Base-by-base conservation (phyloP, 2,113 vertebrate genomes). In the Lontra canadensis region DNA sequence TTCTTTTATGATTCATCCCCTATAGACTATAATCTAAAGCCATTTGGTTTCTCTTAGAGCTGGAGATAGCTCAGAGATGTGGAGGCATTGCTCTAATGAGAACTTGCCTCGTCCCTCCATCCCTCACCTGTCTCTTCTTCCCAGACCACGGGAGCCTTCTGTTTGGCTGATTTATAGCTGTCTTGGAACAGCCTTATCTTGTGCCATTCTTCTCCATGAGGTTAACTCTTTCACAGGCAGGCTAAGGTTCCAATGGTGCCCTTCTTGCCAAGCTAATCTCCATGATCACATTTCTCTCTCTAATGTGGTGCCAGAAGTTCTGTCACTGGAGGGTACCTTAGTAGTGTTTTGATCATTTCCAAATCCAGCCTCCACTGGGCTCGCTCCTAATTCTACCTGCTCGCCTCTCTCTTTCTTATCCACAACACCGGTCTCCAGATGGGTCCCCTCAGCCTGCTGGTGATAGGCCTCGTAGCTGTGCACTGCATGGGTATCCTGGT, bases 401-500 rank as follows among this genome's bases (percentile, higher is more conserved):
- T 98, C 98, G 76, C 93, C 29, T 97, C n/a, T 96, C 80, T 49
- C 29, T 93, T 29, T 94, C 29, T 85, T 63, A 20, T n/a, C 87
- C 6, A 0, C 25, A 95, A 93, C 93, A 14, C 47, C 71, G 89
- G 57, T 95, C 49, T 98, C 81, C 98, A 99, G 99, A 69, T 99
- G 63, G 99, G 99, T 71, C 99, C 99, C 0, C 15, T 99, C 97
- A 99, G 99, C 97, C 99, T 99, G 80, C 71, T 99, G 97, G 96
- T 98, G 83, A 99, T 99, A 98, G 99, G 99, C 29, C 21, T 99
- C 3, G 98, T 99, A 25, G 99, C 99, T 0, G 98, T 99, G 83
- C 99, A 99, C 98, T 99, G 99, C 95, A 99, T 99, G 99, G 98
- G 98, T 81, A 97, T 99, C 96, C 99, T 99, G 97, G 99, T 99